phyloP scores from a whole-genome alignment of 2,888 invertebrate genomes.

The Mimachlamys varia region DNA sequence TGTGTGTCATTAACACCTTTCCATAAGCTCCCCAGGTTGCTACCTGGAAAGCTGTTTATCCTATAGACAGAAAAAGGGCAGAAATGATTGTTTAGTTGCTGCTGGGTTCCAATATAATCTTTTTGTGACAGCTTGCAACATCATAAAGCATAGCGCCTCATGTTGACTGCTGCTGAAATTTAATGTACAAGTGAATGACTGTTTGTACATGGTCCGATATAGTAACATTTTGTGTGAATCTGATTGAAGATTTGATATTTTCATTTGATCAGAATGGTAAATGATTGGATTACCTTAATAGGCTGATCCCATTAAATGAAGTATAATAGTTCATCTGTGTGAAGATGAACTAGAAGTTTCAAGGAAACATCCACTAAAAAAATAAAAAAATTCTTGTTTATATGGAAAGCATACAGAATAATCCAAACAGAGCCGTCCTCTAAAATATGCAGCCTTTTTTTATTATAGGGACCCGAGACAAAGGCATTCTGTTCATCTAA shows the following conservation, averaged over 20 bases:
- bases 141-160: not conserved
- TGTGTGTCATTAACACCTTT: slow-evolving; percentile 28
- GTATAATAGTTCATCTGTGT: not conserved
- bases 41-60: slow-evolving; percentile 15
- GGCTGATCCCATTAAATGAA: not conserved
- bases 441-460: too few species aligned
- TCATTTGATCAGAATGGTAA: slow-evolving; percentile 26
- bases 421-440: too few species aligned
- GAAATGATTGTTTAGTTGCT: not conserved
- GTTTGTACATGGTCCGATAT: not conserved
- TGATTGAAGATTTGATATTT: not conserved
- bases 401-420: not conserved
- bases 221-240: slow-evolving; percentile 18
- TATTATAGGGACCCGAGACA: too few species aligned
- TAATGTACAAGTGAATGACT: not conserved
- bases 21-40: not conserved
- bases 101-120: slow-evolving; percentile 20
- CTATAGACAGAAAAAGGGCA: not conserved
- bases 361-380: not conserved
- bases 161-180: not conserved
- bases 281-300: slow-evolving; percentile 21
- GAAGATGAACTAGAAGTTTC: not conserved
- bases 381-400: not conserved
- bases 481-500: too few species aligned
- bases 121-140: slow-evolving; percentile 11